Base-by-base conservation (phyloP, 2,113 vertebrate species). In the Paramisgurnus dabryanus region DNA sequence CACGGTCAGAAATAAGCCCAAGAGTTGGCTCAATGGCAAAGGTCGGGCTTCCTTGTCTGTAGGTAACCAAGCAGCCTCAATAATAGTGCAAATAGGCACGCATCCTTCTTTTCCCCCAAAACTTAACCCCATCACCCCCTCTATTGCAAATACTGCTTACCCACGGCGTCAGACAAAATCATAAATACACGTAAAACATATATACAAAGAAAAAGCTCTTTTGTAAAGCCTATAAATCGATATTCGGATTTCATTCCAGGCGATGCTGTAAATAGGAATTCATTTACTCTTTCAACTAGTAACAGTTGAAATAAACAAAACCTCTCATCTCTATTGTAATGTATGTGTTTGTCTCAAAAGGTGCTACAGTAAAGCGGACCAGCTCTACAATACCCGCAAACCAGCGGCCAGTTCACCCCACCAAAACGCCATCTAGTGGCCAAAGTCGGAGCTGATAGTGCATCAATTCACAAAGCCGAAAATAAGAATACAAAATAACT, bases 131-230 rank as follows among this genome's bases (percentile, higher is more conserved):
- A 79, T 22, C 45, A 50, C 13, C 9, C 8, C 45, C 22, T 73
- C 71, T 85, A 83, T 85, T 79, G 41, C 84, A 90, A 92, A 93
- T 86, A 91, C 88, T 87, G 87, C 85, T 87, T 80, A 80, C 86
- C 85, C 80, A 86, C 87, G 86, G 60, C 53, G 58, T 78, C 79
- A 77, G 53, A 78, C 78, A 74, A 80, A 22, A 89, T 90, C 88
- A 93, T 93, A 94, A 94, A 94, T 94, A 94, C 88, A 87, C 84
- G 6, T 68, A 34, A 84, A 85, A 92, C 90, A 89, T 91, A 93
- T 91, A 80, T 91, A 93, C 91, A 85, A 82, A 69, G 58, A 70
- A 78, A 9, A 43, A 84, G 55, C 55, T 49, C 79, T 82, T 22
- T 61, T 18, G 67, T 73, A 81, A 87, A 87, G 77, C 78, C 77